Conservation (phyloP, 2,797 vertebrate species). For the Pipistrellus pygmaeus region DNA sequence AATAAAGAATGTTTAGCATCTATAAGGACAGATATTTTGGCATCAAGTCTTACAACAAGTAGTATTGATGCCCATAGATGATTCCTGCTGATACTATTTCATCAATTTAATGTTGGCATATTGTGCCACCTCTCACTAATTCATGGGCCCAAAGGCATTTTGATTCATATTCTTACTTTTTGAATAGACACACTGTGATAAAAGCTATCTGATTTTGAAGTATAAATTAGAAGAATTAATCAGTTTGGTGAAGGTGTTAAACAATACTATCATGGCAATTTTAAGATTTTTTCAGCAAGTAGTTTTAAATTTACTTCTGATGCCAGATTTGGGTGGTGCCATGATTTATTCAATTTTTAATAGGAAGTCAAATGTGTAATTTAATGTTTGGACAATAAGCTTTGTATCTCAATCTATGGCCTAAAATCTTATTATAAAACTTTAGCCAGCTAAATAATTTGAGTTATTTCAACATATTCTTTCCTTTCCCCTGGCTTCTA, state of each 20-base stretch:
- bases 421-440: neutral
- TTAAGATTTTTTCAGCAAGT: constrained; percentile 24
- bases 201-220: constrained; percentile 82
- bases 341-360: constrained; percentile 19
- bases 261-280: constrained; percentile 36
- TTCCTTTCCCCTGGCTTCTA: neutral
- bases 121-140: neutral
- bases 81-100: neutral
- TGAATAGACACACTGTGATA: constrained; percentile 76
- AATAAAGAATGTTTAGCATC: neutral
- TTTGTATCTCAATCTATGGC: neutral
- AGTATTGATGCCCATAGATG: constrained; percentile 28
- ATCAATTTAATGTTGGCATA: constrained; percentile 11
- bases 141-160: constrained; percentile 4
- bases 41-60: constrained; percentile 13
- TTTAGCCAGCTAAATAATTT: neutral
- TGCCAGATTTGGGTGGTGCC: neutral
- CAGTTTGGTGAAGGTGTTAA: constrained; percentile 74
- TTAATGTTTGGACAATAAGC: constrained; percentile 7
- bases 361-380: neutral
- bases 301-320: neutral
- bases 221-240: constrained; percentile 82
- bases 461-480: neutral
- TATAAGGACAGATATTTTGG: neutral
- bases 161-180: constrained; percentile 66